Base-by-base conservation (phyloP, 30 jellyfish, hydroid and myxozoan genomes). In the Mastigias papua region DNA sequence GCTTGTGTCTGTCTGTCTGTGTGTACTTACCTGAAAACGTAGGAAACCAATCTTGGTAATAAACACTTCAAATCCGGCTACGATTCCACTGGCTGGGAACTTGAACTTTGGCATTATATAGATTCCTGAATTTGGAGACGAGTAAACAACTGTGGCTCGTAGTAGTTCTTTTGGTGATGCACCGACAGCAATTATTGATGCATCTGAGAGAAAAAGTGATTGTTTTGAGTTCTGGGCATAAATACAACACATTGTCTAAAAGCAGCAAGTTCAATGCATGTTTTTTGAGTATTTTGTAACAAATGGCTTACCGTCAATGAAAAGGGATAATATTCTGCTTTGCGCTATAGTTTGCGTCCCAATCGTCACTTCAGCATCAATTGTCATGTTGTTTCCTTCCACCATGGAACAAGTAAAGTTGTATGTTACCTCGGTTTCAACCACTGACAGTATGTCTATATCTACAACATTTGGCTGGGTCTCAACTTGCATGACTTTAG, bases 41-140 rank as follows among this genome's bases (percentile, higher is more conserved):
- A 85, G 61, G 51, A 32, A 60, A 1, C 94, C 94, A 42, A 63
- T 81, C 73, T 85, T 85, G 6, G 87, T 27, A 57, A 85, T 71
- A 26, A 71, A 85, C 16, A 75, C 66, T 85, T 73, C 88, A 77
- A 85, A 85, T 10, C 82, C 94, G 32, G 94, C 68, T 31, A 85
- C 67, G 20, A 85, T 31, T 33, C 94, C 94, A 10, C 22, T 21
- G 1, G 66, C 69, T 61, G 94, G 86, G 42, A 85, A 85, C n/a
- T 62, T 70, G 65, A 23, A 70, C 19, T 62, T 37, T 4, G 94
- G 87, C 88, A 85, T 85, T 9, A 85, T 72, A 80, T 85, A 85
- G 22, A 77, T 34, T 21, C 82, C 94, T n/a, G 50, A 13, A 46
- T 73, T 73, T 20, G 94, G 88, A 62, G 49, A 69, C 34, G 94